These are phyloP conservation scores for Diabrotica undecimpunctata DNA, from an alignment of 1,140 invertebrate genomes.

Conservation along the genomic window DNA sequence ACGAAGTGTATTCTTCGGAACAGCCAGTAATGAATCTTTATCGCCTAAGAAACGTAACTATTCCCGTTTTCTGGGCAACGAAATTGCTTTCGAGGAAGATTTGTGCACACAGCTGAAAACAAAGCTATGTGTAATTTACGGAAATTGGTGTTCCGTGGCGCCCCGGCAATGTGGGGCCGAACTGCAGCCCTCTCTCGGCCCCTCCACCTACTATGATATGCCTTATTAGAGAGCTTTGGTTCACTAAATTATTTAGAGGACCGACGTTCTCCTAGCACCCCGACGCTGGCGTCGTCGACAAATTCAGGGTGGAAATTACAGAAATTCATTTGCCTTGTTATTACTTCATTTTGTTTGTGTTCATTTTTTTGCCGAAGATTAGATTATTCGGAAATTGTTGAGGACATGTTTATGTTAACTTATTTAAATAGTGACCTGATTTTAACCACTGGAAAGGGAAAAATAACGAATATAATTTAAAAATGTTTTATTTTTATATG, in stretches of 20 bases:
- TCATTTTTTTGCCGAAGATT: neutral
- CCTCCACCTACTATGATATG: conserved; percentile 30
- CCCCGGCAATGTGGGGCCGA: conserved; percentile 30
- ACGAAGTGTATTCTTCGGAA: conserved; percentile 34
- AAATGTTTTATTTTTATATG: too few relatives aligned
- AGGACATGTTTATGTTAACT: neutral
- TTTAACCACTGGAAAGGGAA: too few relatives aligned
- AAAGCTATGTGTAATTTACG: conserved; percentile 45
- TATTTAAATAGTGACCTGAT: neutral
- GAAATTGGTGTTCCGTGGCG: conserved; percentile 38
- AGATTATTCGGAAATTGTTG: neutral
- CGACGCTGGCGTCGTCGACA: conserved; percentile 3
- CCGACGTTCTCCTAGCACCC: conserved; percentile 6
- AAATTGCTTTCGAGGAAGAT: conserved; percentile 44
- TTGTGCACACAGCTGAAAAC: conserved; percentile 44
- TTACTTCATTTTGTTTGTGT: conserved; percentile 19
- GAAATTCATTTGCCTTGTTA: conserved; percentile 29
- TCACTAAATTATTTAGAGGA: conserved; percentile 32
- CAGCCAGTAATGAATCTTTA: conserved; percentile 43
- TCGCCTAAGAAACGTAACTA: conserved; percentile 44
- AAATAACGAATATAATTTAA: too few relatives aligned
- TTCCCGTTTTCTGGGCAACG: conserved; percentile 34
- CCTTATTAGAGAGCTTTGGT: conserved; percentile 33
- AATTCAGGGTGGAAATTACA: conserved; percentile 25
- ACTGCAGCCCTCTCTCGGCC: conserved; percentile 20